A percentile compares a stretch with the other conserved stretches of the same genome.
Evolutionary conservation across 2,113 vertebrate genomes (phyloP).

Genomic region (Cnemophilus loriae): DNA sequence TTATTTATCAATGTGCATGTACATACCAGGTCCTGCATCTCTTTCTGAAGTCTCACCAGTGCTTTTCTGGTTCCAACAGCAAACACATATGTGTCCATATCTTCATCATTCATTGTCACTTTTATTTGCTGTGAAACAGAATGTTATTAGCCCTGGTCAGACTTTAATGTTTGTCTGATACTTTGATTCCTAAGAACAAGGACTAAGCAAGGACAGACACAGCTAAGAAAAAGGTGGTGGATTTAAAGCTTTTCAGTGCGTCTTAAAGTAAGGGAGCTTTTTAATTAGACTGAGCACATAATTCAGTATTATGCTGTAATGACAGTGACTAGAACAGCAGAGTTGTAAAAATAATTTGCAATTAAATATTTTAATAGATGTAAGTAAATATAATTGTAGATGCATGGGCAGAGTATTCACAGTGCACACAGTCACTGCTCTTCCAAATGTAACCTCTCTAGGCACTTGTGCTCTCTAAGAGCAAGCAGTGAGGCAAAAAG

Average conservation of each 20-base stretch:
- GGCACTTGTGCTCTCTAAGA: neutral
- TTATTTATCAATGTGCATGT: neutral
- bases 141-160: neutral
- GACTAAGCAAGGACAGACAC: neutral
- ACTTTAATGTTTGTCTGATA: neutral
- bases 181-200: neutral
- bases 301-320: neutral
- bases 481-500: neutral
- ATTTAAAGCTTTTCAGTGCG: neutral
- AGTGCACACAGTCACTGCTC: neutral
- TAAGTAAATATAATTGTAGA: neutral
- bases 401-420: neutral
- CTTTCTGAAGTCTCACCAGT: constrained; percentile 91
- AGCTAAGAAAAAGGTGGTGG: neutral
- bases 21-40: constrained; percentile 96
- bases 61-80: constrained; percentile 92
- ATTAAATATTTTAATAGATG: neutral
- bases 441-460: neutral
- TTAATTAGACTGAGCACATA: neutral
- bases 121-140: constrained; percentile 87
- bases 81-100: constrained; percentile 98
- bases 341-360: neutral
- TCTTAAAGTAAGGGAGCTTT: neutral
- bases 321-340: neutral
- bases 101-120: constrained; percentile 96